Conservation (phyloP, 2,888 invertebrate genomes). For the Synergus gifuensis region DNA sequence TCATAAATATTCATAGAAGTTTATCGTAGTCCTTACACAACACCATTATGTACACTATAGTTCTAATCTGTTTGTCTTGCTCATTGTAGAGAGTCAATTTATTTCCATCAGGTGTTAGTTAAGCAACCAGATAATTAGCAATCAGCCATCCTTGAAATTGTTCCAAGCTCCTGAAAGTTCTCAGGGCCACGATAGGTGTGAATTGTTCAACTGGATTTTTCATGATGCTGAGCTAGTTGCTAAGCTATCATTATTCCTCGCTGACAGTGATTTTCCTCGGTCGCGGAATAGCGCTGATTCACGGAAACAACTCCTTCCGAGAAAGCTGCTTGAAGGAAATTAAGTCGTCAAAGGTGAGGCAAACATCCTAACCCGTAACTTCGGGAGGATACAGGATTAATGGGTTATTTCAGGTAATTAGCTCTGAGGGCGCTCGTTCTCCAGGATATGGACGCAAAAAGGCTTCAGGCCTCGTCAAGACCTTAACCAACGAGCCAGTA, state of each 20-base stretch:
- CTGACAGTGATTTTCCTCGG: conserved; percentile 63
- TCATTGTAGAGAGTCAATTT: not conserved
- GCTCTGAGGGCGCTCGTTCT: conserved; percentile 60
- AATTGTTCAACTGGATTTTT: conserved; percentile 20
- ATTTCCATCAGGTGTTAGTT: not conserved
- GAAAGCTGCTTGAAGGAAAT: conserved; percentile 60
- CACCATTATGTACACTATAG: not conserved
- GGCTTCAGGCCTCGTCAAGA: conserved; percentile 42
- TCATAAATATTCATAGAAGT: not conserved
- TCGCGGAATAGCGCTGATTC: conserved; percentile 73
- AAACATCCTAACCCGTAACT: conserved; percentile 64
- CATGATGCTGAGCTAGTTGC: not conserved
- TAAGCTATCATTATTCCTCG: conserved; percentile 1
- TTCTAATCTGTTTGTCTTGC: not conserved
- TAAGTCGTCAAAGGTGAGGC: conserved; percentile 73
- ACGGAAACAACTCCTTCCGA: conserved; percentile 64
- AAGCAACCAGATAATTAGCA: conserved; percentile 3
- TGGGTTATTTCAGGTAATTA: conserved; percentile 75
- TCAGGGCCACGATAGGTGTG: not conserved
- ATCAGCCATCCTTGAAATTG: conserved; percentile 26
- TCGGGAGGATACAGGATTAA: conserved; percentile 70
- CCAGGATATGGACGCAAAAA: conserved; percentile 49
- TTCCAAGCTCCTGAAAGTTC: not conserved
- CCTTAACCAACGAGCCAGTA: conserved; percentile 14
- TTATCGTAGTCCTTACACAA: not conserved